Evolutionary conservation across 2,113 vertebrate genomes (phyloP).

Genomic region (Xiphorhynchus elegans): DNA sequence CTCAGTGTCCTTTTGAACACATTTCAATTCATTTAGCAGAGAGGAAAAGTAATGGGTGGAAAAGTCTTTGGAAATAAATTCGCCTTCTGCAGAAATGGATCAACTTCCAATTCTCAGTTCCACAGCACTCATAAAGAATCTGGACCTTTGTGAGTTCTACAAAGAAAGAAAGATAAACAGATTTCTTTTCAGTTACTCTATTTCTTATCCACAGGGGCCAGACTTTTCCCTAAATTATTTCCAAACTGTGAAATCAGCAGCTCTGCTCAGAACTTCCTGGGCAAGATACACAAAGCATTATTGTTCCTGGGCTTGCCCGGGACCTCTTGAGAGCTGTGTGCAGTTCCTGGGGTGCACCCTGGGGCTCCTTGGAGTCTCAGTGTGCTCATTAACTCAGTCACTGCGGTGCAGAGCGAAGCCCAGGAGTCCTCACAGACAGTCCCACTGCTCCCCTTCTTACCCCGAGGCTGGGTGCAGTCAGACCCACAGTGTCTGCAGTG

Average conservation of each 20-base stretch:
- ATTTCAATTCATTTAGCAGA: constrained; percentile 12
- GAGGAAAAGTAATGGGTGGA: constrained; percentile 36
- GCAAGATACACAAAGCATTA: constrained; percentile 1
- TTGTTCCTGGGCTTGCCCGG: not conserved
- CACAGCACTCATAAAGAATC: constrained; percentile 1
- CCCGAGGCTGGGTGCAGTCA: not conserved
- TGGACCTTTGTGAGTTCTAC: constrained; percentile 14
- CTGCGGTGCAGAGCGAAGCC: not conserved
- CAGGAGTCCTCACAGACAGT: not conserved
- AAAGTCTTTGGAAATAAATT: constrained; percentile 57
- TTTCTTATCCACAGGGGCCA: constrained; percentile 49
- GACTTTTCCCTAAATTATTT: constrained; percentile 58
- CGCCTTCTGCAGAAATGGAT: not conserved
- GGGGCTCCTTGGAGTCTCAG: not conserved
- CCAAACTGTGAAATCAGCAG: constrained; percentile 43
- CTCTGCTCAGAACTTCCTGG: constrained; percentile 10
- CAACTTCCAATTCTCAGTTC: constrained; percentile 40
- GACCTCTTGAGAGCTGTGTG: not conserved
- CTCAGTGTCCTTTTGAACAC: constrained; percentile 40
- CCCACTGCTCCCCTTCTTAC: not conserved
- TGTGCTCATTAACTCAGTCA: not conserved
- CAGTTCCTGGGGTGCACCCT: not conserved
- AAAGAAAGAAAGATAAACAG: constrained; percentile 40
- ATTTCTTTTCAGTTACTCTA: not conserved
- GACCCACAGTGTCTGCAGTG: not conserved